phyloP scores from a whole-genome alignment of 2,888 invertebrate genomes.

The Tricholauxania praeusta region DNA sequence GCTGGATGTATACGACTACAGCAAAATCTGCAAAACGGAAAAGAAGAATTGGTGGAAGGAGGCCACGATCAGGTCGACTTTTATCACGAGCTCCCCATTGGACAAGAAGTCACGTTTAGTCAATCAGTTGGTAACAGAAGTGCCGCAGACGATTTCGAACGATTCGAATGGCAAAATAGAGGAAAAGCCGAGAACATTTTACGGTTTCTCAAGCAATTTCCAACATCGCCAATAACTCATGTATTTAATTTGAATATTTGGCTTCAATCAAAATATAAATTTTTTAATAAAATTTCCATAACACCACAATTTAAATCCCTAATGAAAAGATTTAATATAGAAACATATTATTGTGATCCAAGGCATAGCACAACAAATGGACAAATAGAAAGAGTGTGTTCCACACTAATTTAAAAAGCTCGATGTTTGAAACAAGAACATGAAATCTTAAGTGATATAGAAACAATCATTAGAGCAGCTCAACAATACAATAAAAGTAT shows the following conservation, averaged over 20 bases:
- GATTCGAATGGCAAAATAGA: constrained; percentile 2
- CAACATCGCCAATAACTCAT: background rate
- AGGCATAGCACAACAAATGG: too few species aligned
- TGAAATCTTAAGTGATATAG: constrained; percentile 4
- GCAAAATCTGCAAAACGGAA: background rate
- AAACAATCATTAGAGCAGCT: too few species aligned
- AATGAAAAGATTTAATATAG: too few species aligned
- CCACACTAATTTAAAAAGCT: too few species aligned
- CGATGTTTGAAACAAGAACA: constrained; percentile 40
- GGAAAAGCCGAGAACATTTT: constrained; percentile 37
- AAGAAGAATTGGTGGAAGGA: constrained; percentile 43
- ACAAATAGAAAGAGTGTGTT: too few species aligned
- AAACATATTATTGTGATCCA: too few species aligned
- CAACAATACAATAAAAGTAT: too few species aligned
- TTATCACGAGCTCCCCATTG: constrained; percentile 7
- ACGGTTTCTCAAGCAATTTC: background rate
- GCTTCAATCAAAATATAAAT: background rate
- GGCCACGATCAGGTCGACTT: constrained; percentile 35
- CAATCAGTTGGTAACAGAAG: background rate
- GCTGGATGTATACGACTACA: constrained; percentile 33
- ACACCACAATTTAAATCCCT: too few species aligned
- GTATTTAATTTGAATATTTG: background rate
- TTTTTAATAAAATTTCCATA: background rate
- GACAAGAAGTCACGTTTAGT: constrained; percentile 24
- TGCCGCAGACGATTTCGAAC: background rate